Base-by-base conservation (phyloP, 2,888 invertebrate species). In the Mechanitis messenoides region DNA sequence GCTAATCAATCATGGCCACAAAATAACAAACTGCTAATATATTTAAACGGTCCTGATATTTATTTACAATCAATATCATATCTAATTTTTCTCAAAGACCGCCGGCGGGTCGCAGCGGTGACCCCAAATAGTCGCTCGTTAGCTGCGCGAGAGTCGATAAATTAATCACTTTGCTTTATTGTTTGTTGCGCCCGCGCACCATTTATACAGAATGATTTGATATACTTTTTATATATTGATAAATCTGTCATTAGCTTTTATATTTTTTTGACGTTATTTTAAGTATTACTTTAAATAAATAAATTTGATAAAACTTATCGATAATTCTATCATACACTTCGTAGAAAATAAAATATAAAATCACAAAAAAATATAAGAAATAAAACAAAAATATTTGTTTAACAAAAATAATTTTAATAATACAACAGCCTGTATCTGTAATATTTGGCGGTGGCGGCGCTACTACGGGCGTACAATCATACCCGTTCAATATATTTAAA, bases 101-200 rank as follows among this genome's bases (percentile, higher is more conserved):
- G 68, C 68, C 67, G 63, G 62, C 61, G 56, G 59, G 66, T 63
- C 55, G 53, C 59, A 59, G 46, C 53, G 53, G 62, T 83, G 85
- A 85, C 84, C 87, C 83, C 81, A 76, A 84, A 84, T 78, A 78
- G 78, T 78, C 74, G 75, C 86, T 87, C 86, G 87, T 87, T 87
- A 87, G 81, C 69, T 73, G 78, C 74, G 76, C 78, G 71, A 72
- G 79, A 78, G 78, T 73, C 76, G 80, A 75, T 78, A 78, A 85
- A 87, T 88, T 87, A 87, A 88, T 87, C 87, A 87, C 81, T 73
- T 69, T 74, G 80, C 82, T 87, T 88, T 86, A 87, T 87, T 87
- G 86, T 87, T 80, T 71, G 79, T 78, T 79, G 81, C 78, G 73
- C 72, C 72, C 72, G 71, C 71, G 69, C 61, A 68, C 68, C 67